These are phyloP conservation scores for Pangasius macronema DNA, from an alignment of 2,797 vertebrate genomes.

Conservation along the genomic window DNA sequence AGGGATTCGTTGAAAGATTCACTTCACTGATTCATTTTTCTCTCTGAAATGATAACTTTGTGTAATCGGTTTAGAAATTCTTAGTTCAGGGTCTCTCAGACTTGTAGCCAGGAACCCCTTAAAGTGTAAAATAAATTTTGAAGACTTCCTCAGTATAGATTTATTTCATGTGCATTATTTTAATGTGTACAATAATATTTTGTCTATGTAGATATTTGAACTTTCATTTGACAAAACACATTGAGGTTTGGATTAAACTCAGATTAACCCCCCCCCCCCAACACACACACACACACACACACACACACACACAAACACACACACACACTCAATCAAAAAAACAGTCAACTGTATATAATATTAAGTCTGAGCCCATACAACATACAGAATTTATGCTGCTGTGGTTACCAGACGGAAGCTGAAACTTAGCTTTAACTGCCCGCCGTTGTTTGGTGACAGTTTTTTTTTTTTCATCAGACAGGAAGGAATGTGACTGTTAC, in stretches of 20 bases:
- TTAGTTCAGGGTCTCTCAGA: neutral
- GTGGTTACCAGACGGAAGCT: constrained; percentile 30
- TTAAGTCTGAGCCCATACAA: neutral
- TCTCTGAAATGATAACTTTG: neutral
- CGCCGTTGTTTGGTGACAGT: constrained; percentile 47
- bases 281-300: too few species aligned
- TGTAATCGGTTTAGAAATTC: neutral
- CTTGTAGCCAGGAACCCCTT: neutral
- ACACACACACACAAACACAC: too few species aligned
- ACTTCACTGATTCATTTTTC: neutral
- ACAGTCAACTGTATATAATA: neutral
- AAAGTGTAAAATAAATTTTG: neutral
- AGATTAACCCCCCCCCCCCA: neutral
- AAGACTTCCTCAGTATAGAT: neutral
- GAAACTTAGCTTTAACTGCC: constrained; percentile 24
- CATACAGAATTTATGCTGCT: neutral
- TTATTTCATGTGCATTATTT: neutral
- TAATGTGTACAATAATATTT: neutral
- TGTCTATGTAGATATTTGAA: neutral
- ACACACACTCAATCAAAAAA: neutral
- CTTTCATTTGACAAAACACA: neutral
- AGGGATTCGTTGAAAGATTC: neutral
- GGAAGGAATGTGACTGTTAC: constrained; percentile 58
- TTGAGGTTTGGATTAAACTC: neutral
- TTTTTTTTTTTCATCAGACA: constrained; percentile 45